Base-by-base conservation (phyloP, 1,140 invertebrate genomes). In the Drosophila kanapiae region DNA sequence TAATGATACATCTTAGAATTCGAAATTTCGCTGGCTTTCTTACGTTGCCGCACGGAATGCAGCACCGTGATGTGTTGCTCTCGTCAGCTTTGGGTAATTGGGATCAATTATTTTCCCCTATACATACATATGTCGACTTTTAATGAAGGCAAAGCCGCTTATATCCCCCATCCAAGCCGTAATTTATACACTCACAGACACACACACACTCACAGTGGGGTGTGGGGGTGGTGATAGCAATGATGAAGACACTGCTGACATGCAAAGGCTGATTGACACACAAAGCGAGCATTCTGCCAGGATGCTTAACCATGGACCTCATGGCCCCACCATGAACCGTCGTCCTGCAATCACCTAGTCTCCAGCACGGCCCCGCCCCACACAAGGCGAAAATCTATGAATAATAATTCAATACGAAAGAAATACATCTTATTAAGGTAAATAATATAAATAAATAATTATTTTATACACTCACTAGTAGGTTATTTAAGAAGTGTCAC, bases 181-280 rank as follows among this genome's bases (percentile, higher is more conserved):
- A 67, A 69, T 31, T 69, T 37, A 53, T 38, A 69, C 60, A 51
- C 40, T 9, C 27, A 16, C 67, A 61, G 53, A 16, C n/a, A 61
- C 59, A 16, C n/a, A 57, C 35, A 58, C 35, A n/a, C 40, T 42
- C n/a, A 6, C 40, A 45, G 6, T n/a, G 58, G 23, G 42, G 33
- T 33, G 3, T 13, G 47, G 27, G 1, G 1, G 11, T 11, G 51
- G 16, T 31, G 42, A 67, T 62, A 29, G 23, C 47, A 29, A 49
- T 69, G 72, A 84, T 64, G 81, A 64, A 74, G 67, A 62, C 56
- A 11, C 48, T 63, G 45, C 61, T 65, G 84, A 88, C 84, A 90
- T 69, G 80, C 62, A 84, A 84, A 84, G 80, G 69, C 84, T 87
- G 85, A 90, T 84, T 90, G 84, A 90, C 85, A 87, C 53, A 84